These are phyloP conservation scores for Heliconius ismenius DNA, from an alignment of 2,888 invertebrate species.

Conservation along the genomic window DNA sequence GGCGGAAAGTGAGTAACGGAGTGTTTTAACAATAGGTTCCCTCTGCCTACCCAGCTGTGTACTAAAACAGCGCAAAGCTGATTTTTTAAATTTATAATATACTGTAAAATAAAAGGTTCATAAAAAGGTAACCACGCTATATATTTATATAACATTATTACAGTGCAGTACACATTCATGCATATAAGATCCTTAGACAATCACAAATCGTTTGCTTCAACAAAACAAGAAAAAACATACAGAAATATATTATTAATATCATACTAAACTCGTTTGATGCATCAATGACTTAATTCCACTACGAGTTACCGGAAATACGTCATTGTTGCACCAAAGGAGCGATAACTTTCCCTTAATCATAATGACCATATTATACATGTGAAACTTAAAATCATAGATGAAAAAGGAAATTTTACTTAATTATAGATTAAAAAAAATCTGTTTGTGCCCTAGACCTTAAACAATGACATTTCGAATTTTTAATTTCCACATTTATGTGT, in stretches of 20 bases:
- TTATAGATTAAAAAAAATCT: neutral
- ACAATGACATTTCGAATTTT: neutral
- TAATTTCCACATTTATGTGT: neutral
- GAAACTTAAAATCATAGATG: neutral
- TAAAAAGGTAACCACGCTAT: constrained; percentile 2
- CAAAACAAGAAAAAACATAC: neutral
- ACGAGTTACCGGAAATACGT: too few relatives aligned
- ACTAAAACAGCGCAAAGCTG: too few relatives aligned
- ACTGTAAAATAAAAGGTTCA: constrained; percentile 2
- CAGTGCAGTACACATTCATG: constrained; percentile 10
- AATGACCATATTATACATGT: constrained; percentile 22
- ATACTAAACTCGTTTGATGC: too few relatives aligned
- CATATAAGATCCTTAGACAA: constrained; percentile 25
- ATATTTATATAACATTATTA: constrained; percentile 16
- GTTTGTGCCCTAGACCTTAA: constrained; percentile 32
- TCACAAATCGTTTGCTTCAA: constrained; percentile 25
- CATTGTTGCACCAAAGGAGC: neutral
- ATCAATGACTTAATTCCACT: too few relatives aligned
- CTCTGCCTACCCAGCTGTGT: too few relatives aligned
- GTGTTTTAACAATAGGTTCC: too few relatives aligned
- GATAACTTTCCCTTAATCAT: neutral
- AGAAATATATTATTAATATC: neutral
- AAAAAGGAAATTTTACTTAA: constrained; percentile 18
- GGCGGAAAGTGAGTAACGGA: too few relatives aligned
- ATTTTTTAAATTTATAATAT: neutral